These are phyloP conservation scores for Notamacropus eugenii DNA, from an alignment of 2,797 vertebrate genomes.

Conservation along the genomic window DNA sequence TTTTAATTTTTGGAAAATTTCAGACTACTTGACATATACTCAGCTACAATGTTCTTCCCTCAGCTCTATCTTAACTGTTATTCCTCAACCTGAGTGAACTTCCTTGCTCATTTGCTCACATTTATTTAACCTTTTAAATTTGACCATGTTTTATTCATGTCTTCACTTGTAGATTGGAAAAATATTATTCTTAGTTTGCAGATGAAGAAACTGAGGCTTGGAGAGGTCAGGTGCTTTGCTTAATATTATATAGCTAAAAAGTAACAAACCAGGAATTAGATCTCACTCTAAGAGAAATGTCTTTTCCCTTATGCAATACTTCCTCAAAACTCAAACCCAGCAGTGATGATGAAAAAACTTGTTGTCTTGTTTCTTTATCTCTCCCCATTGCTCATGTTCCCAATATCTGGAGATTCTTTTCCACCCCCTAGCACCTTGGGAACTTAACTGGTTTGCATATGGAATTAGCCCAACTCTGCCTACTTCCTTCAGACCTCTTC, in stretches of 20 bases:
- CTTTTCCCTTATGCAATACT: neutral
- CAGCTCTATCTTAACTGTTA: neutral
- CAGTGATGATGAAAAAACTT: neutral
- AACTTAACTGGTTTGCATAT: neutral
- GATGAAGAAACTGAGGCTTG: neutral
- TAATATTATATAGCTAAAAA: neutral
- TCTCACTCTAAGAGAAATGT: neutral
- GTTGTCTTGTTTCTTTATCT: neutral
- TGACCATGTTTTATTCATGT: neutral
- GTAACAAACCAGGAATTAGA: neutral
- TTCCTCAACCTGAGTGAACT: neutral
- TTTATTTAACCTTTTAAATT: neutral
- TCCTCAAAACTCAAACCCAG: neutral
- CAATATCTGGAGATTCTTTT: neutral
- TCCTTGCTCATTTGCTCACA: neutral
- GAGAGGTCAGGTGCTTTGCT: neutral
- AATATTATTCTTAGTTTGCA: neutral
- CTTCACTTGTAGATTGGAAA: neutral
- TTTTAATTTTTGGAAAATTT: neutral
- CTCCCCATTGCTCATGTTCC: neutral
- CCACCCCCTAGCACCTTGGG: neutral
- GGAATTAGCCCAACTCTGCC: neutral
- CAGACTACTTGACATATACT: neutral
- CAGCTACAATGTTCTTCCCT: neutral
- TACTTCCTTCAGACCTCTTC: neutral